A percentile compares a stretch with the other conserved stretches of the same genome.
These are phyloP conservation scores for Andrena fulva DNA, from an alignment of 2,888 invertebrate species.

Conservation along the genomic window DNA sequence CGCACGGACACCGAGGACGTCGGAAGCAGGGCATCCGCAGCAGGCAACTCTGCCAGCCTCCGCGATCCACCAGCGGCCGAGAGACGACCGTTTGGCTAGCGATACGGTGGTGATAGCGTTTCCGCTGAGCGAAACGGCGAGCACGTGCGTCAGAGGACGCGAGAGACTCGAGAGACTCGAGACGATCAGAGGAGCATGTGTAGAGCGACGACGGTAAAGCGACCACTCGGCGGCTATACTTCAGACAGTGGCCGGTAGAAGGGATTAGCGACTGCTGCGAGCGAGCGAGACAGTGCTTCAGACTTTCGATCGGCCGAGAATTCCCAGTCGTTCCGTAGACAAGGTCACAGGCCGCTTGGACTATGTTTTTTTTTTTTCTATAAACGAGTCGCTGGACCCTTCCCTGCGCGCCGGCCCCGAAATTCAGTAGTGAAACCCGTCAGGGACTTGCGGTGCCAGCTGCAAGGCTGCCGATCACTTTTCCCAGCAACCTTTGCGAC, in stretches of 20 bases:
- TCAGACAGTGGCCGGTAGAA: background rate
- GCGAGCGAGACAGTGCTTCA: background rate
- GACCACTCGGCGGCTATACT: background rate
- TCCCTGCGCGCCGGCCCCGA: no score
- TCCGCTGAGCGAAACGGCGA: background rate
- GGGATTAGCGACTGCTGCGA: conserved; percentile 9
- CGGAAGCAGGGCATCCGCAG: background rate
- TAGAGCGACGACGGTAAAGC: background rate
- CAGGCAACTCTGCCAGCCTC: background rate
- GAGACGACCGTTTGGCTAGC: background rate
- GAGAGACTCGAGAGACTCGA: background rate
- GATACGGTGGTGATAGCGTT: conserved; percentile 15
- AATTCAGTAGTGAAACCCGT: background rate
- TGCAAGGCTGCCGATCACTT: conserved; percentile 32
- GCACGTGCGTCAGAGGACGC: conserved; percentile 16
- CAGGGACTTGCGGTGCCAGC: conserved; percentile 30
- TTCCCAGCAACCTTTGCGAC: background rate
- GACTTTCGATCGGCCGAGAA: background rate
- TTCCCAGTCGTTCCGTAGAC: background rate
- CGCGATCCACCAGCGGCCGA: background rate
- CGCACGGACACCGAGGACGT: background rate
- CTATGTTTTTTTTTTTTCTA: background rate
- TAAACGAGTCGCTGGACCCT: no score
- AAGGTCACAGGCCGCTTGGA: background rate
- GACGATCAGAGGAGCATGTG: background rate